These are phyloP conservation scores for Adoxophyes honmai DNA, from an alignment of 1,140 invertebrate species.

Conservation along the genomic window DNA sequence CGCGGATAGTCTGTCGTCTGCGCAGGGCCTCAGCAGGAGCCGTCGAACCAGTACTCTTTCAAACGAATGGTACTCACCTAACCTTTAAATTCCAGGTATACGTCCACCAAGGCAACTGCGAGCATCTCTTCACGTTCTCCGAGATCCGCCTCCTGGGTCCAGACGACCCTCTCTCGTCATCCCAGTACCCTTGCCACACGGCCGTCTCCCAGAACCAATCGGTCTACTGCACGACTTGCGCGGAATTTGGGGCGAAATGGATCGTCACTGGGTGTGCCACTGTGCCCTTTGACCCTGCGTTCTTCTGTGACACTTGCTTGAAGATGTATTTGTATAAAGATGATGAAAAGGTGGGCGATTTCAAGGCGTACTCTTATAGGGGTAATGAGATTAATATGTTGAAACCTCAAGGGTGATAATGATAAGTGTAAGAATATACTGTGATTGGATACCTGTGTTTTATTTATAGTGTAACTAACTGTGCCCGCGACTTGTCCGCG, in stretches of 20 bases:
- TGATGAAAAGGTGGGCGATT: constrained; percentile 78
- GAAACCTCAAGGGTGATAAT: constrained; percentile 31
- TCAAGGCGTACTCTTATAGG: constrained; percentile 68
- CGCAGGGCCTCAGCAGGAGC: too few relatives aligned
- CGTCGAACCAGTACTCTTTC: too few relatives aligned
- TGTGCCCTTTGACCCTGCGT: constrained; percentile 82
- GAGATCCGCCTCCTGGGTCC: constrained; percentile 80
- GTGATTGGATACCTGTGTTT: too few relatives aligned
- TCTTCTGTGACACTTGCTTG: constrained; percentile 82
- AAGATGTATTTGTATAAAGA: constrained; percentile 81
- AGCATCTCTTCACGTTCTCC: constrained; percentile 89
- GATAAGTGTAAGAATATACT: too few relatives aligned
- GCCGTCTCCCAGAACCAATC: constrained; percentile 62
- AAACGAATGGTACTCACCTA: not conserved
- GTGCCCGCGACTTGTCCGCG: too few relatives aligned
- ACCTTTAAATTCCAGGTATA: constrained; percentile 81
- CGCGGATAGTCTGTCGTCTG: too few relatives aligned
- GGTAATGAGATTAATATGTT: constrained; percentile 50
- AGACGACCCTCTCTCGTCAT: constrained; percentile 64
- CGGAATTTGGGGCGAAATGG: constrained; percentile 77
- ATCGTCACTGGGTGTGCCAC: constrained; percentile 78
- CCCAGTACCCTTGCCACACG: constrained; percentile 76
- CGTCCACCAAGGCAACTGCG: constrained; percentile 92
- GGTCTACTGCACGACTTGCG: constrained; percentile 62
- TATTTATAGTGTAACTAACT: too few relatives aligned